Evolutionary conservation across 2,113 vertebrate species (phyloP).

Genomic region (Oryzias celebensis): DNA sequence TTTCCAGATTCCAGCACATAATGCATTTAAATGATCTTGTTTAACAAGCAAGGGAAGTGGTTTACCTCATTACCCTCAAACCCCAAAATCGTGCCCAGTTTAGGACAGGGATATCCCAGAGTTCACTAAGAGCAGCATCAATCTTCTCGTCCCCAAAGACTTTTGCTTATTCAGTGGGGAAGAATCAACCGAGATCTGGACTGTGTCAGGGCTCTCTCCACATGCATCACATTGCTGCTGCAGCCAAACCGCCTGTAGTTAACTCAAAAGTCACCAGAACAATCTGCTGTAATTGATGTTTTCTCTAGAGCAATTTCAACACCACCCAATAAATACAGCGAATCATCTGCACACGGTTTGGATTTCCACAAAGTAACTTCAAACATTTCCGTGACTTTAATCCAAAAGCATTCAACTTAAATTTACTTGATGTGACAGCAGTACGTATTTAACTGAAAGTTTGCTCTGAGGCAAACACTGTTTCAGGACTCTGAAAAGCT

Average conservation of each 20-base stretch:
- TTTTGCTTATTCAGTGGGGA: conserved; percentile 61
- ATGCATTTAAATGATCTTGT: conserved; percentile 76
- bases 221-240: conserved; percentile 31
- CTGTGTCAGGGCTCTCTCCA: conserved; percentile 56
- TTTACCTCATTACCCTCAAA: conserved; percentile 73
- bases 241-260: conserved; percentile 57
- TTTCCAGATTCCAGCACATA: conserved; percentile 60
- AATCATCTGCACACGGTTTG: conserved; percentile 47
- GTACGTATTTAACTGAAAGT: too few species aligned
- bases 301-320: conserved; percentile 50
- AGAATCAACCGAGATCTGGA: conserved; percentile 58
- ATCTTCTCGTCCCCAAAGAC: conserved; percentile 63
- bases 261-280: conserved; percentile 61
- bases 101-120: conserved; percentile 73
- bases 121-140: conserved; percentile 72
- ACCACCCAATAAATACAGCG: conserved; percentile 44
- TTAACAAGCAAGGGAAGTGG: conserved; percentile 80
- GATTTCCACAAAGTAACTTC: conserved; percentile 47
- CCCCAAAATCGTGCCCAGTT: conserved; percentile 58
- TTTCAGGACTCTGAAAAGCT: too few species aligned
- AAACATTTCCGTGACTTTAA: conserved; percentile 42
- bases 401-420: conserved; percentile 2
- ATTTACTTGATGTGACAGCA: too few species aligned
- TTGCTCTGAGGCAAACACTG: too few species aligned
- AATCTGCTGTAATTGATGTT: conserved; percentile 63